These are phyloP conservation scores for Thecophora atra DNA, from an alignment of 2,888 invertebrate species.

Conservation along the genomic window DNA sequence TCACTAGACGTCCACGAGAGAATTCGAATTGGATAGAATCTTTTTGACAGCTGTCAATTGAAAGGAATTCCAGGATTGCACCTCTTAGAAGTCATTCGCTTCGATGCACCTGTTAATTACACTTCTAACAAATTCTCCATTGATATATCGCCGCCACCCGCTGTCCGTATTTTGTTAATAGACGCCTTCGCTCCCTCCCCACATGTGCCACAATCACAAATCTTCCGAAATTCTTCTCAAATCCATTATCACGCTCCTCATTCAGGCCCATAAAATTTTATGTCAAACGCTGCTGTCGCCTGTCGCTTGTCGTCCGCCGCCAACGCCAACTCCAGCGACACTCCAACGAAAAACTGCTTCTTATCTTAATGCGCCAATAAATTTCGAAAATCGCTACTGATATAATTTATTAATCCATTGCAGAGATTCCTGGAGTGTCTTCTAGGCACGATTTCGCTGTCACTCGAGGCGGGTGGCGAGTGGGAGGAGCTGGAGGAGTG, in stretches of 20 bases:
- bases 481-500: conserved; percentile 40
- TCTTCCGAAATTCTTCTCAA: conserved; percentile 8
- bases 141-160: not conserved
- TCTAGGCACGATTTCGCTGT: not conserved
- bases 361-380: conserved; percentile 65
- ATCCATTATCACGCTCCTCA: conserved; percentile 31
- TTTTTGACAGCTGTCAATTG: not conserved
- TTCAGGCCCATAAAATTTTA: conserved; percentile 36
- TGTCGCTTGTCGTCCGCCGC: not conserved
- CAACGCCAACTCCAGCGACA: not conserved
- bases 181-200: not conserved
- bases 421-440: not conserved
- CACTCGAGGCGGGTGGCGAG: not conserved
- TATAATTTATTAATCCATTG: conserved; percentile 50
- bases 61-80: conserved; percentile 9
- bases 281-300: conserved; percentile 26
- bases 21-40: too few species aligned
- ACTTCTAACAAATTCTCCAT: not conserved
- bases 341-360: conserved; percentile 33
- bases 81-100: conserved; percentile 1
- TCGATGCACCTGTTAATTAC: conserved; percentile 30
- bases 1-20: too few species aligned
- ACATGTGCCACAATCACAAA: conserved; percentile 22
- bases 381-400: conserved; percentile 57
- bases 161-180: not conserved